Evolutionary conservation across 2,888 invertebrate genomes (phyloP).

Genomic region (Carcina quercana): DNA sequence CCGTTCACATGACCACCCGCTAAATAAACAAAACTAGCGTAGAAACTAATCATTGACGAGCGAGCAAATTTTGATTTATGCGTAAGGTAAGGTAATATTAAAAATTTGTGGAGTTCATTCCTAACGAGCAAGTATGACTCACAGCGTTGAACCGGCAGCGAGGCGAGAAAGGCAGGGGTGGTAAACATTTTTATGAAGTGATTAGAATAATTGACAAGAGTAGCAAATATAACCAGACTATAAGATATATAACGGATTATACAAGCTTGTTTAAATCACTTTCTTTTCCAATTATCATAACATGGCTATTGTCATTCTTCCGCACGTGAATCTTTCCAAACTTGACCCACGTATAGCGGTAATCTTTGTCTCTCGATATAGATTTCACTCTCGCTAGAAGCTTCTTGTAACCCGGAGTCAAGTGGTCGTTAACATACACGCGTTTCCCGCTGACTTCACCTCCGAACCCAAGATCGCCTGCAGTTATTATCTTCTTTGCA

Average conservation of each 20-base stretch:
- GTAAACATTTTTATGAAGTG: too few species aligned
- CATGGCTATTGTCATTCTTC: slow-evolving; percentile 9
- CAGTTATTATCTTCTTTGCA: background rate
- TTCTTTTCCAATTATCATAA: slow-evolving; percentile 1
- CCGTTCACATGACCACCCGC: too few species aligned
- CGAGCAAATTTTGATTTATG: too few species aligned
- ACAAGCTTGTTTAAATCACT: slow-evolving; percentile 1
- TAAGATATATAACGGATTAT: background rate
- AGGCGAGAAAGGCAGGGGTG: too few species aligned
- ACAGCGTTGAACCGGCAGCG: too few species aligned
- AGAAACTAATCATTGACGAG: too few species aligned
- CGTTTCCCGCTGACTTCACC: background rate
- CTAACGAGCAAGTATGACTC: too few species aligned
- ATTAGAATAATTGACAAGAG: too few species aligned
- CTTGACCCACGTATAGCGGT: slow-evolving; percentile 9
- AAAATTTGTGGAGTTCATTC: too few species aligned
- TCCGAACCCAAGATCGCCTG: background rate
- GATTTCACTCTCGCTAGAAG: slow-evolving; percentile 8
- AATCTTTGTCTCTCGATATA: slow-evolving; percentile 8
- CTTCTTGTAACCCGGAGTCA: slow-evolving; percentile 5
- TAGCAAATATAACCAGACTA: too few species aligned
- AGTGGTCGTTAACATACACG: slow-evolving; percentile 5
- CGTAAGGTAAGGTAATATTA: too few species aligned
- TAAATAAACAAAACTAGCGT: too few species aligned
- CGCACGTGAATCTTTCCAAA: slow-evolving; percentile 12